Evolutionary conservation across 2,888 invertebrate species (phyloP).

Genomic region (Drosophila colorata): DNA sequence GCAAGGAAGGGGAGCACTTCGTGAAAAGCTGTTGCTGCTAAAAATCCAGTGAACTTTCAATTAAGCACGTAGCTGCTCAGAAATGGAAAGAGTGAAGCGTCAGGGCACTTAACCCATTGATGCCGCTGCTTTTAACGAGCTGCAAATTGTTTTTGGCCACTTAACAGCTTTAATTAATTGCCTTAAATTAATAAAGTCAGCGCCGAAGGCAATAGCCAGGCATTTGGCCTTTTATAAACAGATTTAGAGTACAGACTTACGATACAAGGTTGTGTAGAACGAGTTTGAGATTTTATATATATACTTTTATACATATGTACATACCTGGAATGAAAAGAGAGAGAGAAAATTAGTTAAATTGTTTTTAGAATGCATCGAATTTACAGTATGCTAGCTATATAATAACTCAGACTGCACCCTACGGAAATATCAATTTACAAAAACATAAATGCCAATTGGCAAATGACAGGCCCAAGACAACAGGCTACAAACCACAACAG

Average conservation of each 20-base stretch:
- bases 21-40: slow-evolving; percentile 32
- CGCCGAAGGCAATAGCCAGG: neutral
- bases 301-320: slow-evolving; percentile 13
- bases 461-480: slow-evolving; percentile 58
- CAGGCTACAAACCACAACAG: slow-evolving; percentile 21
- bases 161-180: slow-evolving; percentile 59
- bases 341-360: slow-evolving; percentile 55
- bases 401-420: slow-evolving; percentile 35
- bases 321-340: slow-evolving; percentile 48
- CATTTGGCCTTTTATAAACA: slow-evolving; percentile 21
- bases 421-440: slow-evolving; percentile 71
- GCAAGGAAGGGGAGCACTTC: slow-evolving; percentile 14
- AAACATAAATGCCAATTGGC: slow-evolving; percentile 66
- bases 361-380: slow-evolving; percentile 42
- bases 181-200: slow-evolving; percentile 54
- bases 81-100: slow-evolving; percentile 11
- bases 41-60: slow-evolving; percentile 63
- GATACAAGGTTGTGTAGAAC: slow-evolving; percentile 6
- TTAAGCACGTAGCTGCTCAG: slow-evolving; percentile 55
- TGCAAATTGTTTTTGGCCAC: slow-evolving; percentile 61
- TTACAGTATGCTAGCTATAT: neutral
- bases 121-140: slow-evolving; percentile 49
- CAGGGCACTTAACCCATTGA: slow-evolving; percentile 61
- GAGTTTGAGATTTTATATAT: neutral
- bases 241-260: slow-evolving; percentile 40